Evolutionary conservation across 2,888 invertebrate genomes (phyloP).

Genomic region (Onthophagus sagittarius): DNA sequence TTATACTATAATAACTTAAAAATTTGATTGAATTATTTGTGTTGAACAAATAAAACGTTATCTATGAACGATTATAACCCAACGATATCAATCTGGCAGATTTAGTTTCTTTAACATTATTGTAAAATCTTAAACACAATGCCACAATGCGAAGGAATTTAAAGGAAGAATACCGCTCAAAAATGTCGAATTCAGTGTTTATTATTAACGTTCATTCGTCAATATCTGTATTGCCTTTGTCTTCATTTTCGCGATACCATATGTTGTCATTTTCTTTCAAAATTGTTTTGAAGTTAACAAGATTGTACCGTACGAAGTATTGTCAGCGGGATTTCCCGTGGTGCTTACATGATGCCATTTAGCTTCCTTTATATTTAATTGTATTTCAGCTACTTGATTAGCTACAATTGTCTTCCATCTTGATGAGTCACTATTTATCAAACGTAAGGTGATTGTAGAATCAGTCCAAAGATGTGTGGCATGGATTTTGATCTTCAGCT

Average conservation of each 20-base stretch:
- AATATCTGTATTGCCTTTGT: no score
- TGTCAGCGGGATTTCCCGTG: constrained; percentile 27
- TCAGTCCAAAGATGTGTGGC: not conserved
- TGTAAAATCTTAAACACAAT: constrained; percentile 24
- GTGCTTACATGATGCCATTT: constrained; percentile 25
- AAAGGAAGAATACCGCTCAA: constrained; percentile 19
- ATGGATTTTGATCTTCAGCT: not conserved
- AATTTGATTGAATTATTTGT: no score
- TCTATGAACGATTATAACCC: no score
- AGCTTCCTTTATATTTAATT: not conserved
- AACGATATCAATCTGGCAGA: no score
- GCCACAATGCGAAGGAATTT: constrained; percentile 17
- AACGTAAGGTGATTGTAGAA: not conserved
- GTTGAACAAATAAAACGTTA: no score
- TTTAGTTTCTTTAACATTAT: constrained; percentile 25
- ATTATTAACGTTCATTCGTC: no score
- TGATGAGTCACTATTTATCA: not conserved
- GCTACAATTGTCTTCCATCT: not conserved
- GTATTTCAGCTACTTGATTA: not conserved
- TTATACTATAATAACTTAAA: no score
- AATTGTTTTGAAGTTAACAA: no score
- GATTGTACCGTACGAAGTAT: constrained; percentile 22
- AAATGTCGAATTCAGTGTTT: constrained; percentile 3
- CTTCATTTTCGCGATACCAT: no score
- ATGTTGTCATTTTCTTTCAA: no score